phyloP scores from a whole-genome alignment of 2,888 invertebrate species.

The Cosmia trapezina region DNA sequence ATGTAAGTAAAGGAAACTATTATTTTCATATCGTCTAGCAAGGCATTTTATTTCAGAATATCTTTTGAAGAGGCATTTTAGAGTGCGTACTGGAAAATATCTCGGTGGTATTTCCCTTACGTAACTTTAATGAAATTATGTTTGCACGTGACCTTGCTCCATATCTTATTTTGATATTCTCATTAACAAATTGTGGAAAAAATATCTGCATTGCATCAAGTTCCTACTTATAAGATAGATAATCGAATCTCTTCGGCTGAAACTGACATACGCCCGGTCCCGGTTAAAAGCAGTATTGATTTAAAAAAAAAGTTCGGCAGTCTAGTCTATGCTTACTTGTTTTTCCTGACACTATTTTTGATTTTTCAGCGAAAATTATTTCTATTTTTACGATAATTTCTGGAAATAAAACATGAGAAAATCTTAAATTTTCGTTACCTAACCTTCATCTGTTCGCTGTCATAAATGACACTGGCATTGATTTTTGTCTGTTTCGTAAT shows the following conservation, averaged over 20 bases:
- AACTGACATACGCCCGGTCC: slow-evolving; percentile 38
- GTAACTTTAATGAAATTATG: slow-evolving; percentile 87
- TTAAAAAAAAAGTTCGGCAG: slow-evolving; percentile 16
- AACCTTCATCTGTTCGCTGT: slow-evolving; percentile 67
- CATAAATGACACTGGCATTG: slow-evolving; percentile 73
- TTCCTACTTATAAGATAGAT: too few relatives aligned
- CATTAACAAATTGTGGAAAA: slow-evolving; percentile 10
- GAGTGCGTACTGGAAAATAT: slow-evolving; percentile 21
- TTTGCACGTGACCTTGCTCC: slow-evolving; percentile 89
- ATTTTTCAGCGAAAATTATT: not conserved
- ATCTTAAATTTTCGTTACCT: slow-evolving; percentile 68
- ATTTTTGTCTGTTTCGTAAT: slow-evolving; percentile 67
- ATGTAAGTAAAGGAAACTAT: slow-evolving; percentile 80
- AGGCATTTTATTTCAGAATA: slow-evolving; percentile 26
- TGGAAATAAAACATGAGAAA: slow-evolving; percentile 36
- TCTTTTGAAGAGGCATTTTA: not conserved
- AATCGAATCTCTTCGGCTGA: slow-evolving; percentile 43
- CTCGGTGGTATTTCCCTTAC: slow-evolving; percentile 79
- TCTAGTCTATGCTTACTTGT: slow-evolving; percentile 29
- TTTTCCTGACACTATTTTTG: not conserved
- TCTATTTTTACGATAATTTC: not conserved
- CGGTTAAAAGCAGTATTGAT: slow-evolving; percentile 60
- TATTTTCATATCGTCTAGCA: not conserved
- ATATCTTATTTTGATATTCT: slow-evolving; percentile 66
- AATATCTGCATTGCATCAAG: slow-evolving; percentile 5